A percentile compares a stretch with the other conserved stretches of the same genome.
Evolutionary conservation across 1,140 invertebrate species (phyloP).

Genomic region (Panagrolaimus sp.): DNA sequence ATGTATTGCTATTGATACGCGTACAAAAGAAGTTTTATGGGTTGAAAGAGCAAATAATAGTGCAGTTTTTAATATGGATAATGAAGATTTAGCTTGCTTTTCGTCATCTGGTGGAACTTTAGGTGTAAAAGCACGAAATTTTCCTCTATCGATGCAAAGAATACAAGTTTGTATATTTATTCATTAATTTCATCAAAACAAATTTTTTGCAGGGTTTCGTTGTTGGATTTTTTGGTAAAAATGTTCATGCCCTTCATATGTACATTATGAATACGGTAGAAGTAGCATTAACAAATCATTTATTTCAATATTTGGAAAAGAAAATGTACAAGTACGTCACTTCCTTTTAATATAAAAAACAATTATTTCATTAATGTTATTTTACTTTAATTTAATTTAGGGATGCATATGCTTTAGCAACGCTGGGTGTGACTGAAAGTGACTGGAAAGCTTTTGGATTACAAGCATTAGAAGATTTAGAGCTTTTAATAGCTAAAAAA

Average conservation of each 20-base stretch:
- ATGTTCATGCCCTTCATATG: conserved; percentile 72
- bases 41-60: conserved; percentile 74
- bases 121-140: conserved; percentile 11
- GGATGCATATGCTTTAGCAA: conserved; percentile 88
- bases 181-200: background rate
- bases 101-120: conserved; percentile 62
- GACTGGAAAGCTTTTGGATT: conserved; percentile 86
- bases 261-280: conserved; percentile 83
- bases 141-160: conserved; percentile 15
- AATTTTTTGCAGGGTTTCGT: conserved; percentile 73
- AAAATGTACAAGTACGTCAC: conserved; percentile 44
- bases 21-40: conserved; percentile 73
- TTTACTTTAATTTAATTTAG: conserved; percentile 60
- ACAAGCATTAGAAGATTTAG: conserved; percentile 75
- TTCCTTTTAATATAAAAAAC: background rate
- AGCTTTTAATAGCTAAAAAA: conserved; percentile 78
- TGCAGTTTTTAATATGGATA: conserved; percentile 87
- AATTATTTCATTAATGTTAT: no score
- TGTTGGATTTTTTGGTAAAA: conserved; percentile 66
- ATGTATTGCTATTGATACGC: conserved; percentile 76
- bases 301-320: conserved; percentile 63
- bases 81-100: conserved; percentile 88
- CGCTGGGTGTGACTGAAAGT: conserved; percentile 80
- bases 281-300: conserved; percentile 80
- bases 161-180: conserved; percentile 11